phyloP scores from a whole-genome alignment of 2,113 vertebrate genomes.

The Colossoma macropomum region DNA sequence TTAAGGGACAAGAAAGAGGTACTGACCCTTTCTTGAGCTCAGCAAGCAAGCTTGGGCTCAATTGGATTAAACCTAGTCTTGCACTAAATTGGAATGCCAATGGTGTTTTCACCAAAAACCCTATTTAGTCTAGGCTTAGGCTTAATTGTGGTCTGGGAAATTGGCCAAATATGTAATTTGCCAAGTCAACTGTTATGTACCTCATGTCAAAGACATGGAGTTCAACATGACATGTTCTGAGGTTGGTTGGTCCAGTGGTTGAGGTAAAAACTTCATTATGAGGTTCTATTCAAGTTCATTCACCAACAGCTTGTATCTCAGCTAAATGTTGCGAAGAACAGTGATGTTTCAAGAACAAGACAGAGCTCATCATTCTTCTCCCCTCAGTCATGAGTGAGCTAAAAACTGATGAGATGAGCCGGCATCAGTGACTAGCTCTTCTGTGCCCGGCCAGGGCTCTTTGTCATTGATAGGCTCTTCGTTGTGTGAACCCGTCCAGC shows the following conservation, averaged over 20 bases:
- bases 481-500: not conserved
- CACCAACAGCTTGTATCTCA: not conserved
- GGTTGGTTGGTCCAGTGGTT: not conserved
- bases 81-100: not conserved
- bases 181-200: no score
- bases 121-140: not conserved
- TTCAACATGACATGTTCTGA: not conserved
- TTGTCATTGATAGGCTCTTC: not conserved
- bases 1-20: not conserved
- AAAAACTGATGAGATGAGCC: conserved; percentile 29
- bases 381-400: not conserved
- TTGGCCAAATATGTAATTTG: not conserved
- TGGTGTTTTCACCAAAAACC: not conserved
- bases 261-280: not conserved
- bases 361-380: not conserved
- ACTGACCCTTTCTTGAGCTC: not conserved
- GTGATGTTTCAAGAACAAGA: not conserved
- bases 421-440: not conserved
- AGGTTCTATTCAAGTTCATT: not conserved
- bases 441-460: not conserved
- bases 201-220: no score
- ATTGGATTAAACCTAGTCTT: not conserved
- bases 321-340: not conserved
- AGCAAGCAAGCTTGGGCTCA: not conserved
- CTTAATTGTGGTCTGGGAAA: not conserved